Evolutionary conservation across 2,888 invertebrate species (phyloP).

Genomic region (Phorcus lineatus): DNA sequence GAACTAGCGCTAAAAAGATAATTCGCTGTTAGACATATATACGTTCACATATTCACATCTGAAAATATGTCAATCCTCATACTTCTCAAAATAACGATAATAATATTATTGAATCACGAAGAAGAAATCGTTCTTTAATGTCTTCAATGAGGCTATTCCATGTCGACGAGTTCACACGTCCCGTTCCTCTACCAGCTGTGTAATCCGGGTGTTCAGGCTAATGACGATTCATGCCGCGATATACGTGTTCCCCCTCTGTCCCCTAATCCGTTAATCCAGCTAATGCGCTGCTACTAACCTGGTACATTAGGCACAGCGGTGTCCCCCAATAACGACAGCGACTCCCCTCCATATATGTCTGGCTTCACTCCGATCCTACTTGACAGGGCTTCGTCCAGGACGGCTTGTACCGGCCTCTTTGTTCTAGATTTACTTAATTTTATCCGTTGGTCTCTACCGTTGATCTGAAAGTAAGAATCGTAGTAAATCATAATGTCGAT

Average conservation of each 20-base stretch:
- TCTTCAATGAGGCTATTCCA: too few species aligned
- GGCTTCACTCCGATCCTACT: neutral
- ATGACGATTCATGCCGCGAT: neutral
- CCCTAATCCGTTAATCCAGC: slow-evolving; percentile 6
- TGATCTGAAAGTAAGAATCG: neutral
- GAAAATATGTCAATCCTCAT: too few species aligned
- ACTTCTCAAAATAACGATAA: too few species aligned
- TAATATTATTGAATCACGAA: too few species aligned
- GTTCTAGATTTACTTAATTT: neutral
- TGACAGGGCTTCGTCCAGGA: neutral
- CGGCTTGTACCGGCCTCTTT: neutral
- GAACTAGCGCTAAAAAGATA: too few species aligned
- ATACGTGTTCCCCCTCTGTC: neutral
- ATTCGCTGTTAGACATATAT: too few species aligned
- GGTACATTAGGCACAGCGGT: slow-evolving; percentile 9
- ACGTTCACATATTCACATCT: too few species aligned
- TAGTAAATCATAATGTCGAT: too few species aligned
- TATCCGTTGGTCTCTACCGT: neutral
- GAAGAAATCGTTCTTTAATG: too few species aligned
- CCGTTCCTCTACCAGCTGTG: neutral
- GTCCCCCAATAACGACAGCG: neutral
- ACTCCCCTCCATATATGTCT: neutral
- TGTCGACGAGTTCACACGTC: neutral
- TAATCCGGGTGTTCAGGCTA: neutral
- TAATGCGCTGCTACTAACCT: neutral